Base-by-base conservation (phyloP, 2,888 invertebrate species). In the Torymus aiolomorphi region DNA sequence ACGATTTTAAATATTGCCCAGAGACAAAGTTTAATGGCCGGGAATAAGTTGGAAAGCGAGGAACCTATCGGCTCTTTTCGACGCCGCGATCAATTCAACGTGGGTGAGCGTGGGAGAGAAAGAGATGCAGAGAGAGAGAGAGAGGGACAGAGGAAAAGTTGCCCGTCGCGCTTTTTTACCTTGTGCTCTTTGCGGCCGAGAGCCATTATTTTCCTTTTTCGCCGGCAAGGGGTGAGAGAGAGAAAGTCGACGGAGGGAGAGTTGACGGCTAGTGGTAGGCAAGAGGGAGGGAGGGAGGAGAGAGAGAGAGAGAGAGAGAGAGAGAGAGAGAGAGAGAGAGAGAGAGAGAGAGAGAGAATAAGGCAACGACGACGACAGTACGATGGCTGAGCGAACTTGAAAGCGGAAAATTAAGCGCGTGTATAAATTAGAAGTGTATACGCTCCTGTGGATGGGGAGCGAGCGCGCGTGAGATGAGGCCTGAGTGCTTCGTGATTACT, bases 21-120 rank as follows among this genome's bases (percentile, higher is more conserved):
- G 80, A 76, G 80, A 83, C 81, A 79, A 82, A 84, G 83, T 84
- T 84, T 83, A 83, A 83, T 83, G 84, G 82, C 80, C 82, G 74
- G 83, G 83, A 84, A 84, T 83, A 80, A 83, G 83, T 82, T 82
- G 67, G 71, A 65, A 66, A 69, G 73, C 65, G 54, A 31, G 54
- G 18, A 71, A 74, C 24, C 65, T 71, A 74, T 81, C 80, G 78
- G 80, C 80, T 76, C 69, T 73, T 73, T 80, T 72, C 67, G 76
- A 66, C 73, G 80, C 82, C 75, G 78, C 82, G 82, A 84, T 83
- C 84, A 82, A 83, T 84, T 83, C 78, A 8, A 42, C 42, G 42
- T 42, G 42, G 42, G 8, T 42, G 8, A 42, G 42, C 42, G 1
- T 75, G 69, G 78, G 71, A 54, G 51, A n/a, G 14, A 42, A 20